These are phyloP conservation scores for Elymnias hypermnestra DNA, from an alignment of 1,140 invertebrate genomes.

Conservation along the genomic window DNA sequence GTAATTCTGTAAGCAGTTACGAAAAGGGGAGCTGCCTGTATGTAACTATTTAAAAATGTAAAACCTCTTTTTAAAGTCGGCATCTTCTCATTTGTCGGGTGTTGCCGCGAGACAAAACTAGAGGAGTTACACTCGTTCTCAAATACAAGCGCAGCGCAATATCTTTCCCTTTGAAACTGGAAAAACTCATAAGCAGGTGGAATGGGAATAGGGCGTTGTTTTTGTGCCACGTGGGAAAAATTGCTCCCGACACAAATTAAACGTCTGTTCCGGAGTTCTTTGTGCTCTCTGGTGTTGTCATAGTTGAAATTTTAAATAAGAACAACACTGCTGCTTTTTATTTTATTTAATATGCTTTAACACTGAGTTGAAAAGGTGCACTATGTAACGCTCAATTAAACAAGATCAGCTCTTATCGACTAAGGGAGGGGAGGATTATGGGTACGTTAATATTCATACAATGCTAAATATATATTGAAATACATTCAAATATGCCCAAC, in stretches of 20 bases:
- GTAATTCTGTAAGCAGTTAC: no score
- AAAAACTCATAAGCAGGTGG: constrained; percentile 55
- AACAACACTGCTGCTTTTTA: neutral
- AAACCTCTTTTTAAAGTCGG: constrained; percentile 43
- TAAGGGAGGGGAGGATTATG: no score
- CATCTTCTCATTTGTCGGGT: constrained; percentile 60
- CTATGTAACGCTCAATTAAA: no score
- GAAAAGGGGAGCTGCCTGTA: no score
- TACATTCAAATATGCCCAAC: no score
- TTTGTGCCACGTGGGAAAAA: constrained; percentile 33
- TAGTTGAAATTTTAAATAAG: constrained; percentile 6
- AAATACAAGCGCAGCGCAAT: constrained; percentile 58
- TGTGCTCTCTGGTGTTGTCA: constrained; percentile 7
- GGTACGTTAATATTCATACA: no score
- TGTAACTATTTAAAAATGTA: constrained; percentile 55
- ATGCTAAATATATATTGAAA: no score
- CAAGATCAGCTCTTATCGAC: no score
- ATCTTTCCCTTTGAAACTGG: constrained; percentile 60
- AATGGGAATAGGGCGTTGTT: constrained; percentile 38
- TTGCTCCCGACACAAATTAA: constrained; percentile 23
- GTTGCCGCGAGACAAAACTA: constrained; percentile 66
- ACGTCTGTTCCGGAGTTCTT: constrained; percentile 16
- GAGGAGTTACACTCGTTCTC: constrained; percentile 57
- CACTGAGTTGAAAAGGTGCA: no score
- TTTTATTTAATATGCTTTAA: neutral